A percentile compares a stretch with the other conserved stretches of the same genome.
Conservation (phyloP, 1,140 invertebrate genomes). For the Venustaconcha ellipsiformis region DNA sequence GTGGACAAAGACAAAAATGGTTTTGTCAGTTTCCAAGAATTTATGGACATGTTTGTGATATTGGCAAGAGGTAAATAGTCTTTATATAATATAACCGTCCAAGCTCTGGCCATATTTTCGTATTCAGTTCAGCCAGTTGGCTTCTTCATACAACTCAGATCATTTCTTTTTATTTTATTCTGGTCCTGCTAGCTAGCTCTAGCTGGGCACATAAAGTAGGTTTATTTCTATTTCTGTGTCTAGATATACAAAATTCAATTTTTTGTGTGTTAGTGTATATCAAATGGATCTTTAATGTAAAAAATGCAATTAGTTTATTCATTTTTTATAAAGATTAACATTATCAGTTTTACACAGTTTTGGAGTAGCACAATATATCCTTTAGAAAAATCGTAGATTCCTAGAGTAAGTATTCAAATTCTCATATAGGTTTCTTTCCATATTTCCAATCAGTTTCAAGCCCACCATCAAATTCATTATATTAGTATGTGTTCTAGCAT, state of each 20-base stretch:
- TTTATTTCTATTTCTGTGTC: background rate
- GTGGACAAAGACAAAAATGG: constrained; percentile 97
- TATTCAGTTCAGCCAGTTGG: too few relatives aligned
- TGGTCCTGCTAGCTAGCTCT: background rate
- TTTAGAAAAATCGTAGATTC: background rate
- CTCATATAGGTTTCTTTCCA: background rate
- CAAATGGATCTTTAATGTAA: too few relatives aligned
- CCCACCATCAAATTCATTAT: background rate
- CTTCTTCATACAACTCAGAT: background rate
- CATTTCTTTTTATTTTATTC: background rate
- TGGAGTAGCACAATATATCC: background rate
- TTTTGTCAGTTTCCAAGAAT: constrained; percentile 97
- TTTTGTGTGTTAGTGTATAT: background rate
- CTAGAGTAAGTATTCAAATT: background rate
- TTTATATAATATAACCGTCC: background rate
- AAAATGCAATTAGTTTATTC: too few relatives aligned
- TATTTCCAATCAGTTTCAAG: background rate
- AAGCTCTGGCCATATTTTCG: background rate
- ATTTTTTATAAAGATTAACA: too few relatives aligned
- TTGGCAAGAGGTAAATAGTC: constrained; percentile 72
- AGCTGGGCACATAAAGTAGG: background rate
- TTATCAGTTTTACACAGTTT: too few relatives aligned
- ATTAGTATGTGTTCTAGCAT: background rate
- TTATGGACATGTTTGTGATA: constrained; percentile 93
- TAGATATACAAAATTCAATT: background rate